A percentile compares a stretch with the other conserved stretches of the same genome.
phyloP scores from a whole-genome alignment of 2,888 invertebrate species.

The Pogonocherus hispidulus region DNA sequence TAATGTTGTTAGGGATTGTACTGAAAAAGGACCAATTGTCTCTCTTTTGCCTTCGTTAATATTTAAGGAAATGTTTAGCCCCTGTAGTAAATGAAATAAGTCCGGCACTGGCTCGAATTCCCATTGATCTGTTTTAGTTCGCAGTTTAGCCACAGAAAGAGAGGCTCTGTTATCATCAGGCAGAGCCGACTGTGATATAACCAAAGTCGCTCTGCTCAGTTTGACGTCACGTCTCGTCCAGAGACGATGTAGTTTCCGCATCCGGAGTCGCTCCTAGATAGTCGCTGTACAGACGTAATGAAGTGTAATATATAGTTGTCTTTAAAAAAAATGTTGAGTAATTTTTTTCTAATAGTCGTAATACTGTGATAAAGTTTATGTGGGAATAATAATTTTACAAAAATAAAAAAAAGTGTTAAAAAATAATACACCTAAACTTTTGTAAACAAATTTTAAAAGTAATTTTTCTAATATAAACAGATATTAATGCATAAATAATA shows the following conservation, averaged over 20 bases:
- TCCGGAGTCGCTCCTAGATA: slow-evolving; percentile 50
- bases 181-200: slow-evolving; percentile 23
- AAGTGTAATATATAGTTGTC: slow-evolving; percentile 33
- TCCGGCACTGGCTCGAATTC: slow-evolving; percentile 32
- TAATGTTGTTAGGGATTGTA: too few species aligned
- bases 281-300: slow-evolving; percentile 52
- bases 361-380: background rate
- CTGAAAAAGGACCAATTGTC: too few species aligned
- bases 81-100: too few species aligned
- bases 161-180: slow-evolving; percentile 31
- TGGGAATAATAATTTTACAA: background rate
- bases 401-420: background rate
- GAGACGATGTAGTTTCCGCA: slow-evolving; percentile 57
- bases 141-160: slow-evolving; percentile 42
- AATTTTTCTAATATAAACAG: background rate
- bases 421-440: background rate
- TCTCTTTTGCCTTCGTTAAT: too few species aligned
- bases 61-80: too few species aligned
- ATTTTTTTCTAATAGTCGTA: slow-evolving; percentile 1
- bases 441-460: background rate
- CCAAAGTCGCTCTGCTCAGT: slow-evolving; percentile 54
- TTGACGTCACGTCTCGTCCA: slow-evolving; percentile 65
- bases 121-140: slow-evolving; percentile 60
- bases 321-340: slow-evolving; percentile 7
- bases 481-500: background rate